These are phyloP conservation scores for Seriola dumerili DNA, from an alignment of 2,113 vertebrate genomes.

Conservation along the genomic window DNA sequence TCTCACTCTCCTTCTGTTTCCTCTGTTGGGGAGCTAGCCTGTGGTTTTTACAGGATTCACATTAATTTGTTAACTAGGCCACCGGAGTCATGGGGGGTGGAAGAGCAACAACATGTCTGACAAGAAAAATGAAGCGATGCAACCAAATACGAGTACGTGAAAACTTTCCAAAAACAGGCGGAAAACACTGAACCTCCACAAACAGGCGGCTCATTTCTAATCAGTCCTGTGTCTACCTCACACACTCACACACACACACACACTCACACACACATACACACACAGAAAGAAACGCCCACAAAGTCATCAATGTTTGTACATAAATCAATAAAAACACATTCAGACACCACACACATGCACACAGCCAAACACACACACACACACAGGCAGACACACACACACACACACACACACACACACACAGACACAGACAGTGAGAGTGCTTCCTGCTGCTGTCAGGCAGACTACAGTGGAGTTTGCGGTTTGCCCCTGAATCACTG, in stretches of 20 bases:
- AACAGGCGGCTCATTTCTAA: neutral
- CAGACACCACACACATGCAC: neutral
- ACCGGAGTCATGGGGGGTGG: conserved; percentile 48
- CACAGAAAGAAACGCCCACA: neutral
- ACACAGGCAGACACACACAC: no score
- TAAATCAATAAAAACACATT: conserved; percentile 5
- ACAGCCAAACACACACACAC: neutral
- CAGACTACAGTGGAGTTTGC: conserved; percentile 43
- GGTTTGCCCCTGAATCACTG: conserved; percentile 56
- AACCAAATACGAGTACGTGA: neutral
- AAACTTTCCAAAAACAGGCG: neutral
- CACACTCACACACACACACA: neutral
- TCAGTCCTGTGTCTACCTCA: neutral
- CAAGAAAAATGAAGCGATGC: conserved; percentile 40
- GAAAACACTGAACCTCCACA: neutral
- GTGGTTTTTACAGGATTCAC: conserved; percentile 75
- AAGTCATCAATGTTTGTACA: neutral
- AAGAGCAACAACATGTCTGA: conserved; percentile 46
- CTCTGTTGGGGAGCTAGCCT: conserved; percentile 52
- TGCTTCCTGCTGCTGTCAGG: conserved; percentile 55
- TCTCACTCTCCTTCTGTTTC: neutral
- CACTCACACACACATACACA: neutral
- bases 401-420: neutral
- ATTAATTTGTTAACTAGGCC: conserved; percentile 74
- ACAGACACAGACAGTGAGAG: conserved; percentile 35